Percentiles rank a stretch among this genome's conserved stretches.
phyloP scores from a whole-genome alignment of 2,888 invertebrate genomes.

The Pyrrhosoma nymphula region DNA sequence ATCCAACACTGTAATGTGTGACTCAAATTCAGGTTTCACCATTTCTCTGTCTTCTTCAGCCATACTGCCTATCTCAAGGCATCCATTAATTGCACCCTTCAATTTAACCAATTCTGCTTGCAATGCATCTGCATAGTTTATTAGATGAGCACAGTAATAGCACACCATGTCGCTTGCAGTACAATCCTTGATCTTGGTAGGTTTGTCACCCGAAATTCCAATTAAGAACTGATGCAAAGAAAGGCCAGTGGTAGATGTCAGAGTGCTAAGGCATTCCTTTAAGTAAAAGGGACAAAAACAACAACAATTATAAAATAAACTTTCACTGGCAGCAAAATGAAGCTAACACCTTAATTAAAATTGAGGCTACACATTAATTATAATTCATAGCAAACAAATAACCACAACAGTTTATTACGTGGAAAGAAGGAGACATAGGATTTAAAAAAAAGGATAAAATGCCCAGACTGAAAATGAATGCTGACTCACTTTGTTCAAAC shows the following conservation, averaged over 20 bases:
- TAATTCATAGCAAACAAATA: too few relatives aligned
- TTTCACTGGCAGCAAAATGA: too few relatives aligned
- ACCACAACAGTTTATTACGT: too few relatives aligned
- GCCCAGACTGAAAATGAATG: too few relatives aligned
- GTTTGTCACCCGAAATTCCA: not conserved
- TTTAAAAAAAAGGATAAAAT: too few relatives aligned
- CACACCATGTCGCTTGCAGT: not conserved
- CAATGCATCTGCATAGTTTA: slow-evolving; percentile 10
- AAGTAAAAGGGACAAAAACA: too few relatives aligned
- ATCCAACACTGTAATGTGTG: not conserved
- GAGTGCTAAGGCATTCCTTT: not conserved
- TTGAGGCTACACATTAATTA: too few relatives aligned
- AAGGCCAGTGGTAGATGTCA: not conserved
- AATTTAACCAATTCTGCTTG: not conserved
- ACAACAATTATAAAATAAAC: too few relatives aligned
- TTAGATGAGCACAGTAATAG: slow-evolving; percentile 7
- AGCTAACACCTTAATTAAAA: too few relatives aligned
- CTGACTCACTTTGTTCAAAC: too few relatives aligned
- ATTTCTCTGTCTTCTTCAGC: not conserved
- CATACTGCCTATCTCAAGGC: not conserved
- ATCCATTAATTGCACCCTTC: not conserved
- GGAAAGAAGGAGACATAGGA: too few relatives aligned
- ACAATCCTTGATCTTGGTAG: not conserved
- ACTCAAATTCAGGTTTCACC: not conserved
- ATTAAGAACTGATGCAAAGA: not conserved